Evolutionary conservation across 2,888 invertebrate genomes (phyloP).

Genomic region (Hydrotaea diabolus): DNA sequence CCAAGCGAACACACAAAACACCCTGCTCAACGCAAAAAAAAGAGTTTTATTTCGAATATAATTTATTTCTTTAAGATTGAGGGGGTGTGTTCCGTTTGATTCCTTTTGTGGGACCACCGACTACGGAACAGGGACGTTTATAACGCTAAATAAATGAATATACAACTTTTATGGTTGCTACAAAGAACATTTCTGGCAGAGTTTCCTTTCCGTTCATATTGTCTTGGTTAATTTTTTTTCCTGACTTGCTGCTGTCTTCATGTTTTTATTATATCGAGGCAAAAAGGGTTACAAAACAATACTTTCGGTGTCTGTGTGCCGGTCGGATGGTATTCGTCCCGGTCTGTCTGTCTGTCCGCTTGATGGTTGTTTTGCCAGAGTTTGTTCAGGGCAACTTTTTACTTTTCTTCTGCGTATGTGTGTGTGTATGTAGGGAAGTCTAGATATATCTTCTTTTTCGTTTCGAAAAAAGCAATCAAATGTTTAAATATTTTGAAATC

Average conservation of each 20-base stretch:
- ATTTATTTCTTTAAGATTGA: conserved; percentile 57
- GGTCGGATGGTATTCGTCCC: not conserved
- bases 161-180: conserved; percentile 57
- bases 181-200: conserved; percentile 36
- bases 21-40: not conserved
- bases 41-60: conserved; percentile 53
- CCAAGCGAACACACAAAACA: not conserved
- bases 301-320: conserved; percentile 30
- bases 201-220: conserved; percentile 44
- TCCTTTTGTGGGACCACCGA: not conserved
- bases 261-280: conserved; percentile 31
- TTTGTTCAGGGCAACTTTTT: conserved; percentile 24
- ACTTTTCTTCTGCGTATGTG: not conserved
- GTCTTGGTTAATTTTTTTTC: conserved; percentile 46
- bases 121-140: not conserved
- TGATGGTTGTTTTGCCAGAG: conserved; percentile 26
- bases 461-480: conserved; percentile 18
- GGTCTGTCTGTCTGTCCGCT: conserved; percentile 36
- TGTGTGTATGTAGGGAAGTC: not conserved
- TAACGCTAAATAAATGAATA: conserved; percentile 53
- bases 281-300: conserved; percentile 57
- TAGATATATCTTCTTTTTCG: conserved; percentile 13
- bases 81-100: conserved; percentile 43
- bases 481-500: conserved; percentile 24
- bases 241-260: not conserved